Conservation (phyloP, 2,888 invertebrate species). For the Tetranychus piercei region DNA sequence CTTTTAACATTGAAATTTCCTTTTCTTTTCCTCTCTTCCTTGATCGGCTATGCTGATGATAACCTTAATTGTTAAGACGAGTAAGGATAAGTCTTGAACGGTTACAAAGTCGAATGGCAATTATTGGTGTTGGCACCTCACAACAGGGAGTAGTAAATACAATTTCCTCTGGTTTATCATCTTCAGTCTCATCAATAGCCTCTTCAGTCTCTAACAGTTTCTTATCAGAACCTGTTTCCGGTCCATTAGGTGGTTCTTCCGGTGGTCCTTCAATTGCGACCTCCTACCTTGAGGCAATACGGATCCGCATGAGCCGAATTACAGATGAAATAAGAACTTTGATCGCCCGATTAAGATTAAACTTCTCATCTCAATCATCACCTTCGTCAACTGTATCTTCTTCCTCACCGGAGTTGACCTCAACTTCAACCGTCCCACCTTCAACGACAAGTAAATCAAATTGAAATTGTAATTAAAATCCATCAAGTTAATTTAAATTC, state of each 20-base stretch:
- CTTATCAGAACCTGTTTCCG: neutral
- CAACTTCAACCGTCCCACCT: neutral
- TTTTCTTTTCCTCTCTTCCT: too few relatives aligned
- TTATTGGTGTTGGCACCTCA: neutral
- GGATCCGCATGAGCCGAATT: conserved; percentile 4
- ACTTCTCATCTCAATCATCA: neutral
- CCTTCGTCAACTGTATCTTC: neutral
- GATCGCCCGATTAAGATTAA: conserved; percentile 3
- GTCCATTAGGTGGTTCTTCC: neutral
- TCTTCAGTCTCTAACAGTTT: neutral
- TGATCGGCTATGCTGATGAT: too few relatives aligned
- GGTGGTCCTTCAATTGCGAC: neutral
- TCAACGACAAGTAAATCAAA: neutral
- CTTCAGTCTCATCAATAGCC: neutral
- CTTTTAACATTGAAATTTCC: too few relatives aligned
- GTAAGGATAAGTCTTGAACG: conserved; percentile 8
- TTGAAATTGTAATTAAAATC: too few relatives aligned
- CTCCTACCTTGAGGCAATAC: conserved; percentile 2
- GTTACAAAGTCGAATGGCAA: conserved; percentile 3
- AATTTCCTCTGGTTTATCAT: neutral
- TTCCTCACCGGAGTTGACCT: neutral
- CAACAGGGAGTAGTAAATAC: neutral
- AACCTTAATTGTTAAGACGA: neutral
- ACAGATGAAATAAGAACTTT: conserved; percentile 11
- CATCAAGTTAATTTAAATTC: too few relatives aligned